Conservation (phyloP, 1,140 invertebrate genomes). For the Bombyx mori region DNA sequence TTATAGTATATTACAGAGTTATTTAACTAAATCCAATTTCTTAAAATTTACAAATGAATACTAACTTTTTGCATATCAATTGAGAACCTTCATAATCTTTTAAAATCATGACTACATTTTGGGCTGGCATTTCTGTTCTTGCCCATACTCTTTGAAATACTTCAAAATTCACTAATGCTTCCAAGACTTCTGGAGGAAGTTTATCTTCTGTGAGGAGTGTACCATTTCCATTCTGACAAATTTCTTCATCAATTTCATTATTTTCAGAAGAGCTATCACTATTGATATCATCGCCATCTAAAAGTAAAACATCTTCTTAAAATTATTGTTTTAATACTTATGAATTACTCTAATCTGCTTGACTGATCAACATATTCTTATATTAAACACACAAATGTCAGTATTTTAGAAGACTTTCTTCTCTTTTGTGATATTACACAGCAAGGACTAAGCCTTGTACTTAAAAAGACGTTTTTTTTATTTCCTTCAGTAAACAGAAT, state of each 20-base stretch:
- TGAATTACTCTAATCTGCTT: not conserved
- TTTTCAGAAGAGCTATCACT: constrained; percentile 61
- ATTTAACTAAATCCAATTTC: too few relatives aligned
- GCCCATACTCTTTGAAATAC: constrained; percentile 73
- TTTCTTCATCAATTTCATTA: constrained; percentile 61
- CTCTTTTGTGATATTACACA: too few relatives aligned
- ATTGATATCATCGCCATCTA: constrained; percentile 68
- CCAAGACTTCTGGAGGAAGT: constrained; percentile 61
- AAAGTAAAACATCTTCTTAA: constrained; percentile 10
- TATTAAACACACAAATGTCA: too few relatives aligned
- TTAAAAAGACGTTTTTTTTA: too few relatives aligned
- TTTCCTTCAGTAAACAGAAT: too few relatives aligned
- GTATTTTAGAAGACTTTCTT: too few relatives aligned
- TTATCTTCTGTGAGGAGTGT: constrained; percentile 52
- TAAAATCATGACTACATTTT: constrained; percentile 69
- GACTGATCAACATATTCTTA: too few relatives aligned
- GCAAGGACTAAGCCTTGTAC: too few relatives aligned
- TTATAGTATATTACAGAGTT: too few relatives aligned
- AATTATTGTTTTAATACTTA: not conserved
- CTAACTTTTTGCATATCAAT: constrained; percentile 64
- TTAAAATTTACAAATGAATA: constrained; percentile 3
- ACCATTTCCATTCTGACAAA: constrained; percentile 35
- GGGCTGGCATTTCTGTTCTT: constrained; percentile 63
- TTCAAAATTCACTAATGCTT: constrained; percentile 69
- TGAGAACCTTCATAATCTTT: constrained; percentile 63